Evolutionary conservation across 2,113 vertebrate species (phyloP), one percentile per base, ranked within the genome.

Genomic region (Mormoops blainvillei): DNA sequence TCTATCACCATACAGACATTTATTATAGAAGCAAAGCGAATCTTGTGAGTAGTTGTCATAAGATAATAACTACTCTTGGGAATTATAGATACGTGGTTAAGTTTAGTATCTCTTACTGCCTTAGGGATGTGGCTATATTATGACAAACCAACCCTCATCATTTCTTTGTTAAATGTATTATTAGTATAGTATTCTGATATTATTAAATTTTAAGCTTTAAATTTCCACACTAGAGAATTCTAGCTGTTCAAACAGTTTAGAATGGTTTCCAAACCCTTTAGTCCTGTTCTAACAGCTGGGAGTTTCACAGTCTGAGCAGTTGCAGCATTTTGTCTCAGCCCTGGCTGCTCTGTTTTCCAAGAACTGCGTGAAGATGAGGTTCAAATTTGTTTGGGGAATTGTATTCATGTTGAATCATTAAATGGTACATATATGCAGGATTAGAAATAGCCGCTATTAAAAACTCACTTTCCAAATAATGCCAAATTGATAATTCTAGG

Each of bases 11-110:
- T 96, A 56, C 97, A 98, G 94, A 94, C 91, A 97, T 98, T 95
- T 96, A 96, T 92, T 96, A 98, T 89, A 97, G 86, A 89, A 97
- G 90, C 63, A 97, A 97, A 95, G 65, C 83, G 45, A 98, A 98
- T 97, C 95, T 92, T 96, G 88, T 96, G 71, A 45, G 83, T 97
- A 96, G 96, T 76, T 97, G 87, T 98, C 96, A 97, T 92, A 88
- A 98, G 95, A 97, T 98, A 98, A 98, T 98, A 97, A 97, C 52
- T 70, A 4, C 97, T 92, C 86, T 95, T 97, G 97, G 97, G 98
- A 98, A 98, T 98, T 98, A 98, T 0, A 97, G 76, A 96, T 96
- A 94, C 63, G 96, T 94, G 93, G 50, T 76, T 97, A 98, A 98
- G 94, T 97, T 95, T 97, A 3, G 0, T 97, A 96, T 97, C 63